These are phyloP conservation scores for Pelobates cultripes DNA, from an alignment of 2,797 vertebrate species.

Conservation along the genomic window DNA sequence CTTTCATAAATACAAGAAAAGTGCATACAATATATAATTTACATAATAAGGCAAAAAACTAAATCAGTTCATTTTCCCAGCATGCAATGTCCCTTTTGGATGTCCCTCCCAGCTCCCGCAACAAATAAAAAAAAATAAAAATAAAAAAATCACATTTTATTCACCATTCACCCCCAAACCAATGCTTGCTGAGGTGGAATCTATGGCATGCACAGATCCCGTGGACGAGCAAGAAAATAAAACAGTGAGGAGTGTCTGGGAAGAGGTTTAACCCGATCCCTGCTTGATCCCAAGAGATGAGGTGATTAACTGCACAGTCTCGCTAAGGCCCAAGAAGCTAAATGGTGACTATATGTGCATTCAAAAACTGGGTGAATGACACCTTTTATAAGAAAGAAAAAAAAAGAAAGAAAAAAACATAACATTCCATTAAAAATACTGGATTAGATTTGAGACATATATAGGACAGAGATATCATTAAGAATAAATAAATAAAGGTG, in stretches of 20 bases:
- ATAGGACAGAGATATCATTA: too few species aligned
- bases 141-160: constrained; percentile 2
- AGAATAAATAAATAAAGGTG: background rate
- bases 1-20: background rate
- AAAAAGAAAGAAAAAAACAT: too few species aligned
- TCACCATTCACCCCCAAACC: background rate
- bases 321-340: background rate
- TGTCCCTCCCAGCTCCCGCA: constrained; percentile 31
- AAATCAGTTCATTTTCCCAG: background rate
- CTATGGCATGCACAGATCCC: constrained; percentile 53
- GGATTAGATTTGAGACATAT: too few species aligned
- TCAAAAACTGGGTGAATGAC: too few species aligned
- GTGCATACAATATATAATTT: background rate
- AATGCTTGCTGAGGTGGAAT: constrained; percentile 54
- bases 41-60: background rate
- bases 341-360: too few species aligned
- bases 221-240: constrained; percentile 39
- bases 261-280: constrained; percentile 8
- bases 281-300: constrained; percentile 15
- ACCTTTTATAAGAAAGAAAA: too few species aligned
- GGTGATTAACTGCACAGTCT: constrained; percentile 31
- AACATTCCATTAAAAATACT: too few species aligned
- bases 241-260: constrained; percentile 39
- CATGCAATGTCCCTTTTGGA: constrained; percentile 43
- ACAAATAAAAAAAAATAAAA: background rate